phyloP scores from a whole-genome alignment of 2,797 vertebrate genomes.

The Pogonophryne albipinna region DNA sequence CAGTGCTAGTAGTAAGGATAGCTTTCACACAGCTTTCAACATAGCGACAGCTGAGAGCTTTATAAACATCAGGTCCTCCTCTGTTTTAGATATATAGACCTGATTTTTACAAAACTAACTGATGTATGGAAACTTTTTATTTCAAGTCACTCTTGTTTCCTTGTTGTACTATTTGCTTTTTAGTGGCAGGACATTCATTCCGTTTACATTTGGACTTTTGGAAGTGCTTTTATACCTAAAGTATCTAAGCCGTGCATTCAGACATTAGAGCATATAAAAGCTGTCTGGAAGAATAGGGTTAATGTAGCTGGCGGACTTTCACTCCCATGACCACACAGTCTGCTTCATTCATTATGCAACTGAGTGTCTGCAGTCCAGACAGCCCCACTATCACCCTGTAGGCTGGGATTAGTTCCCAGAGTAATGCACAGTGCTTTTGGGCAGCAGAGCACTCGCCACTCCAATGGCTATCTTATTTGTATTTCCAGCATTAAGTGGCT shows the following conservation, averaged over 20 bases:
- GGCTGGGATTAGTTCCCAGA: conserved; percentile 6
- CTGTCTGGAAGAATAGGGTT: conserved; percentile 19
- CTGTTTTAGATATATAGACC: neutral
- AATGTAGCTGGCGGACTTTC: conserved; percentile 20
- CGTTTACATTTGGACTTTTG: neutral
- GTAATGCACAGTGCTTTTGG: conserved; percentile 8
- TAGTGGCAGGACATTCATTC: no score
- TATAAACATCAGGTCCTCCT: no score
- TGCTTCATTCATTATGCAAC: conserved; percentile 61
- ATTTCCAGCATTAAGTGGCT: neutral
- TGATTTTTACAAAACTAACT: neutral
- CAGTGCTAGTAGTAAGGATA: no score
- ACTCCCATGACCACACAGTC: conserved; percentile 36
- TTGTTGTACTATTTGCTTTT: neutral
- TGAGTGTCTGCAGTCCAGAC: conserved; percentile 44
- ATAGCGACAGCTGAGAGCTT: no score
- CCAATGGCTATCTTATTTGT: neutral
- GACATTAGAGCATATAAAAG: conserved; percentile 1
- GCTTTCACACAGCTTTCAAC: no score
- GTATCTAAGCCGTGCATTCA: neutral
- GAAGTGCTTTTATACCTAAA: neutral
- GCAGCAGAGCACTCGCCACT: neutral
- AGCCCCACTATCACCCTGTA: conserved; percentile 26
- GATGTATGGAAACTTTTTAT: neutral
- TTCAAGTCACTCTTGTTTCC: neutral